Percentiles rank a stretch among this genome's conserved stretches.
Evolutionary conservation across 1,140 invertebrate genomes (phyloP).

Genomic region (Leptinotarsa texana): DNA sequence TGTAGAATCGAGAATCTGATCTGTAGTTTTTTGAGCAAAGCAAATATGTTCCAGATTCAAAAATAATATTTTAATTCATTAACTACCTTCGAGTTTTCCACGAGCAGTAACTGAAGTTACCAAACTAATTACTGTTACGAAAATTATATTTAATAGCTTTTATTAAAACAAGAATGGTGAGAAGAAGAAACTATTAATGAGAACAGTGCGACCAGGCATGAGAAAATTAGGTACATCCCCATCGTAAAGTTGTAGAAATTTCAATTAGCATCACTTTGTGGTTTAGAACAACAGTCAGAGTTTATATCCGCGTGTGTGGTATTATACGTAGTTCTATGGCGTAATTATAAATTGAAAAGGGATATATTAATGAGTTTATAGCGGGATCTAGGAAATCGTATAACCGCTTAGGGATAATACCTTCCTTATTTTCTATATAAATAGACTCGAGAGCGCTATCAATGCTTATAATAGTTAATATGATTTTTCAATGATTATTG

Average conservation of each 20-base stretch:
- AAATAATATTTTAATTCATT: no score
- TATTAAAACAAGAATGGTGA: background rate
- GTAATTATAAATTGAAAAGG: background rate
- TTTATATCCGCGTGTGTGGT: background rate
- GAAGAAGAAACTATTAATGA: background rate
- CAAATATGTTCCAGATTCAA: no score
- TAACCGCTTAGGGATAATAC: no score
- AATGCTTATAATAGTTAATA: no score
- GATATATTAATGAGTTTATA: no score
- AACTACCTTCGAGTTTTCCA: no score
- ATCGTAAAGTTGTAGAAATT: background rate
- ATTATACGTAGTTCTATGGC: background rate
- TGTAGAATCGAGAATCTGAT: no score
- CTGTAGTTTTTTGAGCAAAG: no score
- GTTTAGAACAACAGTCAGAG: background rate
- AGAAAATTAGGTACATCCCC: background rate
- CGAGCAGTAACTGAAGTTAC: background rate
- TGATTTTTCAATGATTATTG: no score
- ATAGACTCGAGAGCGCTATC: no score
- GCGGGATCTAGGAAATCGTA: no score
- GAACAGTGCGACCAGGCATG: background rate
- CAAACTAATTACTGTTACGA: background rate
- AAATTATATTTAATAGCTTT: background rate
- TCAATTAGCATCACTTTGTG: background rate
- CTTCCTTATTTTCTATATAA: no score